Evolutionary conservation across 2,113 vertebrate genomes (phyloP).

Genomic region (Uropsilus gracilis): DNA sequence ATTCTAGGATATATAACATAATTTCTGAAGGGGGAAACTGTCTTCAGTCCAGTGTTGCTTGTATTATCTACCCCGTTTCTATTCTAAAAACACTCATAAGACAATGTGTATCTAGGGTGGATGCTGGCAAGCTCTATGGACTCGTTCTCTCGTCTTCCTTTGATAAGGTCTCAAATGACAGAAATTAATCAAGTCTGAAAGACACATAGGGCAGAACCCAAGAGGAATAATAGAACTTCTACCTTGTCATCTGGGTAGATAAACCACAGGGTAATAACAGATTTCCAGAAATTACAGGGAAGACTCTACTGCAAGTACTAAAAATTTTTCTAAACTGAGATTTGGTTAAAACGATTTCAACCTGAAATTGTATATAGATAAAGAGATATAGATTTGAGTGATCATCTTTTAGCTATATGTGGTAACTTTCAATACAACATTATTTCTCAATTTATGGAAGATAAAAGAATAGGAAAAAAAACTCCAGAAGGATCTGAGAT

Average conservation of each 20-base stretch:
- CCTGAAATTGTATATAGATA: not conserved
- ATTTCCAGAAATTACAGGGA: not conserved
- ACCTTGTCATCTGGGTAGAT: not conserved
- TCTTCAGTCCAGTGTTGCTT: not conserved
- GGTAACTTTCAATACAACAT: not conserved
- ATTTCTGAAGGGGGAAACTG: not conserved
- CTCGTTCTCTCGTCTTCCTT: not conserved
- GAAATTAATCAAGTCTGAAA: conserved; percentile 1
- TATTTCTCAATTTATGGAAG: not conserved
- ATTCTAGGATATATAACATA: not conserved
- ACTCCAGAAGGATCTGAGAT: not conserved
- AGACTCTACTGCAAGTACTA: not conserved
- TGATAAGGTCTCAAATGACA: not conserved
- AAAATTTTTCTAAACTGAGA: not conserved
- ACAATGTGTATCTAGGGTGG: not conserved
- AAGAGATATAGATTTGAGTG: not conserved
- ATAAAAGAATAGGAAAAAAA: not conserved
- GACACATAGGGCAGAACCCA: not conserved
- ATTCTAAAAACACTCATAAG: not conserved
- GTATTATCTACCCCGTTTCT: not conserved
- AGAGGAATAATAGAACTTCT: not conserved
- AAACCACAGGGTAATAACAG: not conserved
- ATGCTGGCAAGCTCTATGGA: not conserved
- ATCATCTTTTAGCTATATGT: not conserved
- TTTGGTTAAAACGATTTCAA: conserved; percentile 17